Evolutionary conservation across 2,113 vertebrate species (phyloP), one percentile per base, ranked within the genome.

Genomic region (Chrysemys picta): DNA sequence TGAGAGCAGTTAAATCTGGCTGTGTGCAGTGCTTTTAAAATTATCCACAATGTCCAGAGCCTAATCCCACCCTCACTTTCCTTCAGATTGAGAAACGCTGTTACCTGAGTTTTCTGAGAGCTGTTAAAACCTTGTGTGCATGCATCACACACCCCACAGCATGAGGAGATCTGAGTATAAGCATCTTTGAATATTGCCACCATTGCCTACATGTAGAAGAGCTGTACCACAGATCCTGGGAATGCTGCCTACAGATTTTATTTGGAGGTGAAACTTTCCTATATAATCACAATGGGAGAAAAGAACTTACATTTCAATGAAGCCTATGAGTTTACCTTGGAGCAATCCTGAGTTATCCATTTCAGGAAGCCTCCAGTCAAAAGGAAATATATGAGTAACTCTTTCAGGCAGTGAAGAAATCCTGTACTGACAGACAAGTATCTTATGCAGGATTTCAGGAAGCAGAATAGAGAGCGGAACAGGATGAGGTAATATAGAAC

Each of bases 1-100:
- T 0, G 79, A 89, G 81, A 92, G 90, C 87, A 88, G 85, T 88
- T 92, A 88, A 95, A 91, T 91, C 87, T 97, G 85, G 93, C 87
- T 94, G 89, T 83, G 75, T 54, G 57, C 81, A 91, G 85, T 19
- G 56, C 57, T 95, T 93, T 89, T 86, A 94, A 92, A 17, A 2
- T 79, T 12, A 45, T 86, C 81, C 85, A 78, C 53, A 86, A 80
- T 22, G 38, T 42, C 57, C 79, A 89, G 53, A 1, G 3, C 38
- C 80, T 89, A 31, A 45, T 85, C 82, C 82, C 49, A 12, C 78
- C 31, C 62, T 95, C 29, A 2, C 72, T 81, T 81, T 13, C 29
- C 83, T 89, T 17, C 1, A 16, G 3, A 14, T 65, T 11, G 50
- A 62, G 14, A 90, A 2, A 84, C 10, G 8, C 87, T 4, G 0